These are phyloP conservation scores for Ochotona princeps DNA, from an alignment of 2,113 vertebrate genomes.

Conservation along the genomic window DNA sequence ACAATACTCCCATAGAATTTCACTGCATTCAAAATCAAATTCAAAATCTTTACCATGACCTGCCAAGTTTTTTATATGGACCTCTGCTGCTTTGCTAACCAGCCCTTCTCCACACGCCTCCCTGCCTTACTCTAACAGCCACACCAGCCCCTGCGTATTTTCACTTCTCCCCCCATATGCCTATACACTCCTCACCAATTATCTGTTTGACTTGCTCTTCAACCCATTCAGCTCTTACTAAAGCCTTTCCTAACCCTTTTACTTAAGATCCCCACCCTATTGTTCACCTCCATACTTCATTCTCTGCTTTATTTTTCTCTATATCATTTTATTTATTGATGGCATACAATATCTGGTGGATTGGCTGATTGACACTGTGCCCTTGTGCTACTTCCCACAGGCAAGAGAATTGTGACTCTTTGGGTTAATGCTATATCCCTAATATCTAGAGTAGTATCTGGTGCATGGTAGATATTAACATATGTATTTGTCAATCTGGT, in stretches of 20 bases:
- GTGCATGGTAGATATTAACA: neutral
- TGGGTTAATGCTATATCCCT: neutral
- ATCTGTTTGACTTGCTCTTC: constrained; percentile 61
- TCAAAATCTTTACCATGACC: neutral
- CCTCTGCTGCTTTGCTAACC: neutral
- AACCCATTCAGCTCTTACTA: neutral
- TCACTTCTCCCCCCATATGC: neutral
- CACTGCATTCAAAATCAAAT: neutral
- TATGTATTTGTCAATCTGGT: neutral
- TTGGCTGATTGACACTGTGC: neutral
- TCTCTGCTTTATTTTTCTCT: constrained; percentile 16
- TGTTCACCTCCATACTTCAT: neutral
- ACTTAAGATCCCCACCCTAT: neutral
- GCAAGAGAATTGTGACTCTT: neutral
- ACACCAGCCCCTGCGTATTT: neutral
- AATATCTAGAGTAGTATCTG: neutral
- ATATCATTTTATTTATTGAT: neutral
- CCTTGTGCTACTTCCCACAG: neutral
- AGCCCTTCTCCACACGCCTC: neutral
- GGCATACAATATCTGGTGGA: neutral
- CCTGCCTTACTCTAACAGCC: neutral
- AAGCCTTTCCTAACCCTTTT: neutral
- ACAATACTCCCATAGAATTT: neutral
- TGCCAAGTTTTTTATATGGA: neutral
- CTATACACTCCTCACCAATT: neutral